A percentile compares a stretch with the other conserved stretches of the same genome.
Conservation (phyloP, 1,140 invertebrate species). For the Radopholus similis region DNA sequence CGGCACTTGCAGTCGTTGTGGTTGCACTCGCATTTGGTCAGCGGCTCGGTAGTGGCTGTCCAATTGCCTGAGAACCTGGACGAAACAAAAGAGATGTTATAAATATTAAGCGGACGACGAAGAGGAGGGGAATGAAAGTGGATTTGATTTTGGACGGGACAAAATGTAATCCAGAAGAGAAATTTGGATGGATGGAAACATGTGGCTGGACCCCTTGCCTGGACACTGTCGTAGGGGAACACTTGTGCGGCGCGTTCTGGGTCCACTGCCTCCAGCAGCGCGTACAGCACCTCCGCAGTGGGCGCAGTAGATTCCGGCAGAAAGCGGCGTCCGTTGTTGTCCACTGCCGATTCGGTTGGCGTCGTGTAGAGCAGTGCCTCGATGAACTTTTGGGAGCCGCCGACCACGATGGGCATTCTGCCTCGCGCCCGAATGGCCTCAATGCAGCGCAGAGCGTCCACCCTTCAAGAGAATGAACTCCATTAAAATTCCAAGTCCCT, state of each 20-base stretch:
- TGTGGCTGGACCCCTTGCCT: constrained; percentile 69
- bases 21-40: too few relatives aligned
- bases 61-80: too few relatives aligned
- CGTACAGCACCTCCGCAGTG: constrained; percentile 69
- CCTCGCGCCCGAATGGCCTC: constrained; percentile 70
- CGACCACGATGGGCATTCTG: constrained; percentile 87
- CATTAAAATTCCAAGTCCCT: constrained; percentile 71
- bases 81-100: too few relatives aligned
- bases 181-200: constrained; percentile 31
- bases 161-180: too few relatives aligned
- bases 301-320: too few relatives aligned
- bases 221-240: constrained; percentile 82
- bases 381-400: constrained; percentile 98
- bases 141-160: too few relatives aligned
- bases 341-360: constrained; percentile 35
- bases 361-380: constrained; percentile 77
- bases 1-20: too few relatives aligned
- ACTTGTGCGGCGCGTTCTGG: constrained; percentile 72
- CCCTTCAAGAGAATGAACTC: constrained; percentile 77
- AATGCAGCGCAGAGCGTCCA: constrained; percentile 78
- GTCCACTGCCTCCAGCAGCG: constrained; percentile 72
- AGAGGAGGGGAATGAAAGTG: too few relatives aligned
- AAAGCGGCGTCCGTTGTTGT: too few relatives aligned
- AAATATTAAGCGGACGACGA: constrained; percentile 37
- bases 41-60: too few relatives aligned